Evolutionary conservation across 2,797 vertebrate genomes (phyloP).

Genomic region (Pteropus rufus): DNA sequence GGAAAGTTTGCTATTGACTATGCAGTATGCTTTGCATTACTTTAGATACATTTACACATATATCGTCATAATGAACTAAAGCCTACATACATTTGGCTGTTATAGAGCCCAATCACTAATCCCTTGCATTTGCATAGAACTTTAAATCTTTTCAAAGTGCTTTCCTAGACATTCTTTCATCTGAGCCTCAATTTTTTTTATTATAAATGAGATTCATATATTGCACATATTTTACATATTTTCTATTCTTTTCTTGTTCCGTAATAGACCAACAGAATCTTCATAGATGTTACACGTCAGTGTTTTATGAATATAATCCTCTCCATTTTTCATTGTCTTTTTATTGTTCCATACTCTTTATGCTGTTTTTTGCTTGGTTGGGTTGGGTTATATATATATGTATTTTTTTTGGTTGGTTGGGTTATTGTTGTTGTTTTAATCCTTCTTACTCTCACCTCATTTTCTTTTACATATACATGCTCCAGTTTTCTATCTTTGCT

Average conservation of each 20-base stretch:
- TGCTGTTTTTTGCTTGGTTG: not conserved
- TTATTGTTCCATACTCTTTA: not conserved
- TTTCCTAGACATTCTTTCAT: not conserved
- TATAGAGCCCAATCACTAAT: not conserved
- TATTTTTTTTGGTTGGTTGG: not conserved
- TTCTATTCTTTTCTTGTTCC: not conserved
- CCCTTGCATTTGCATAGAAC: not conserved
- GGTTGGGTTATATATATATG: not conserved
- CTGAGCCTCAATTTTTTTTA: not conserved
- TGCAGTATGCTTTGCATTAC: not conserved
- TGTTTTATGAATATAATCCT: not conserved
- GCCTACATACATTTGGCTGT: not conserved
- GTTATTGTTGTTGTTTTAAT: not conserved
- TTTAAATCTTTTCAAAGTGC: not conserved
- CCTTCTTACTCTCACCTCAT: not conserved
- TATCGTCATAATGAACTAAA: not conserved
- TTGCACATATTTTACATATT: not conserved
- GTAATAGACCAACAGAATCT: not conserved
- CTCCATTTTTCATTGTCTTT: not conserved
- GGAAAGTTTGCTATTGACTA: not conserved
- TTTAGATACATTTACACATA: not conserved
- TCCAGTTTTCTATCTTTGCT: not conserved
- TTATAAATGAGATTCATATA: slow-evolving; percentile 14
- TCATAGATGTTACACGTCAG: not conserved
- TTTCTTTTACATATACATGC: not conserved